Percentiles rank a stretch among this genome's conserved stretches.
Evolutionary conservation across 2,113 vertebrate genomes (phyloP).

Genomic region (Heteronetta atricapilla): DNA sequence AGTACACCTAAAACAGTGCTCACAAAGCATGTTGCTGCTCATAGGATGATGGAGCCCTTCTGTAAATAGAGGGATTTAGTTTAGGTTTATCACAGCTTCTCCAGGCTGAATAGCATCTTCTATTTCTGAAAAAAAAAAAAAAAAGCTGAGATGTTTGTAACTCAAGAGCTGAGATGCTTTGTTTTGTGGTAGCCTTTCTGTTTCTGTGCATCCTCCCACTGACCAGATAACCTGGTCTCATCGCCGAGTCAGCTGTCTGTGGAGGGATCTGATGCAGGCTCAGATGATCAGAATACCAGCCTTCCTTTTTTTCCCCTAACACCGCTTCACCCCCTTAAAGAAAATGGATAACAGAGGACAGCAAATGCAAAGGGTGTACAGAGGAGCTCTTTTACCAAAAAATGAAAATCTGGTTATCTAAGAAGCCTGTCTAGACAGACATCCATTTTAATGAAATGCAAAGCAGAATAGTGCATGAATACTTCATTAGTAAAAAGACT

Average conservation of each 20-base stretch:
- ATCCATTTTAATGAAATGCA: slow-evolving; percentile 58
- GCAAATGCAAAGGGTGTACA: not conserved
- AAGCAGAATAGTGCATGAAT: slow-evolving; percentile 46
- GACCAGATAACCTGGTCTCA: not conserved
- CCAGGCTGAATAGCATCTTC: not conserved
- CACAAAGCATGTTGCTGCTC: not conserved
- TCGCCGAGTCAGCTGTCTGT: not conserved
- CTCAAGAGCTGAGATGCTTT: not conserved
- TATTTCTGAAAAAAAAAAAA: not conserved
- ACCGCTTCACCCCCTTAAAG: not conserved
- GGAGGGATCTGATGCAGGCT: not conserved
- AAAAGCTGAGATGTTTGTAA: not conserved
- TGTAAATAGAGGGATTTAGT: not conserved
- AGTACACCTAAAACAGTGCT: not conserved
- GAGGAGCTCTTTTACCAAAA: not conserved
- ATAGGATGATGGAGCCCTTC: not conserved
- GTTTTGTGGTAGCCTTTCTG: not conserved
- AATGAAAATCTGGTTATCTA: not conserved
- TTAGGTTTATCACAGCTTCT: not conserved
- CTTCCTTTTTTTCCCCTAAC: not conserved
- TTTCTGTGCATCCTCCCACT: not conserved
- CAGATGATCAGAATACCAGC: not conserved
- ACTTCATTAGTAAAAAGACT: slow-evolving; percentile 45
- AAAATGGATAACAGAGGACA: not conserved
- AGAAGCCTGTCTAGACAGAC: slow-evolving; percentile 49